Conservation (phyloP, 2,797 vertebrate species). For the Ambastaia sidthimunki region DNA sequence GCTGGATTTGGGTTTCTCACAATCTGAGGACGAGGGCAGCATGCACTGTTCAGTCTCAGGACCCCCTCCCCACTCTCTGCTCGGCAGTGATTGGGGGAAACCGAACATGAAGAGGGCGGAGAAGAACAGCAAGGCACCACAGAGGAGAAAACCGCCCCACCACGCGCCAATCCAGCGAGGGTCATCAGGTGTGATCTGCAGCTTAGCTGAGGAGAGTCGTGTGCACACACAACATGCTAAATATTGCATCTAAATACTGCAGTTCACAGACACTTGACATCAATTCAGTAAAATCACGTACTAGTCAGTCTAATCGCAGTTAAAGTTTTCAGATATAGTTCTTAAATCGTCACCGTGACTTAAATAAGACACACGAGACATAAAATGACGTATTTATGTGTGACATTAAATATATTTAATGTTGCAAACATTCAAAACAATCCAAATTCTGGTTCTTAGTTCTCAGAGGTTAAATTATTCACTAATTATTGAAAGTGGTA, state of each 20-base stretch:
- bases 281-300: too few species aligned
- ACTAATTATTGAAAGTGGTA: too few species aligned
- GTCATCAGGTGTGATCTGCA: conserved; percentile 93
- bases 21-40: conserved; percentile 88
- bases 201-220: conserved; percentile 75
- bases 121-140: conserved; percentile 97
- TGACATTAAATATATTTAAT: too few species aligned
- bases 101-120: conserved; percentile 96
- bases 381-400: too few species aligned
- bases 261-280: not conserved
- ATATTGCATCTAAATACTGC: not conserved
- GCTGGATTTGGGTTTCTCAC: conserved; percentile 81
- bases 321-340: too few species aligned
- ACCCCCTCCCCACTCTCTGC: conserved; percentile 72
- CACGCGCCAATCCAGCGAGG: conserved; percentile 98
- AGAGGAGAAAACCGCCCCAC: conserved; percentile 98
- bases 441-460: too few species aligned
- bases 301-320: too few species aligned
- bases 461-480: too few species aligned
- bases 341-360: too few species aligned
- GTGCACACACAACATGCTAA: not conserved
- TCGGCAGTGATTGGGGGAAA: conserved; percentile 90
- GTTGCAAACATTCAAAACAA: too few species aligned
- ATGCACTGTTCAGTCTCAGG: conserved; percentile 92
- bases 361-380: too few species aligned